These are phyloP conservation scores for Cecidostiba fungosa DNA, from an alignment of 2,888 invertebrate genomes.

Conservation along the genomic window DNA sequence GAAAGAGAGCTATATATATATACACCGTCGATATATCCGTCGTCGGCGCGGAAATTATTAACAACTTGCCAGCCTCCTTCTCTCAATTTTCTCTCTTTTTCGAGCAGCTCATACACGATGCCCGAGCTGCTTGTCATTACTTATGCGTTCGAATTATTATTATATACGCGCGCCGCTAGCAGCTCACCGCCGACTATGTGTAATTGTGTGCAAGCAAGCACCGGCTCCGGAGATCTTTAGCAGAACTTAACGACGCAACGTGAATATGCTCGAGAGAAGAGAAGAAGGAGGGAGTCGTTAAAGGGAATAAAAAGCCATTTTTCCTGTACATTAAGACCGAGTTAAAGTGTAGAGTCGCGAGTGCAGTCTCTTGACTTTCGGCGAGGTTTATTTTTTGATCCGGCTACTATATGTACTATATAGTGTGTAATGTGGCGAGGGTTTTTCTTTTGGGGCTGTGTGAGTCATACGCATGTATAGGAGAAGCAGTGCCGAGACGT, in stretches of 20 bases:
- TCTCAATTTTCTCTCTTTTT: constrained; percentile 35
- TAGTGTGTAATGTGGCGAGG: not conserved
- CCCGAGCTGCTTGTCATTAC: constrained; percentile 61
- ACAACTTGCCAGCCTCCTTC: not conserved
- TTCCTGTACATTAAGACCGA: constrained; percentile 57
- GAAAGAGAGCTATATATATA: too few species aligned
- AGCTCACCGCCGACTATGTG: constrained; percentile 7
- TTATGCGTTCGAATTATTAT: constrained; percentile 62
- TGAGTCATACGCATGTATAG: not conserved
- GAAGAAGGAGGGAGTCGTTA: constrained; percentile 12
- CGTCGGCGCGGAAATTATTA: constrained; percentile 43
- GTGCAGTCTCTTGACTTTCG: not conserved
- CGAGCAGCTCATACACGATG: constrained; percentile 18
- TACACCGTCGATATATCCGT: constrained; percentile 27
- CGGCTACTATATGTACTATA: not conserved
- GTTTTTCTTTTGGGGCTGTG: not conserved
- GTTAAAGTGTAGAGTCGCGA: constrained; percentile 33
- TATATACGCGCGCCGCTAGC: constrained; percentile 13
- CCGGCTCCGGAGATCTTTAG: constrained; percentile 51
- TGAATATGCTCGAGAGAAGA: constrained; percentile 33
- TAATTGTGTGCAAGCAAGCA: constrained; percentile 30
- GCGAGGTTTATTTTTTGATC: constrained; percentile 33
- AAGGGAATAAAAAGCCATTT: constrained; percentile 54
- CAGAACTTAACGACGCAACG: constrained; percentile 59
- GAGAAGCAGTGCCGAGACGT: constrained; percentile 12